Base-by-base conservation (phyloP, 2,888 invertebrate genomes). In the Anodontia alba region DNA sequence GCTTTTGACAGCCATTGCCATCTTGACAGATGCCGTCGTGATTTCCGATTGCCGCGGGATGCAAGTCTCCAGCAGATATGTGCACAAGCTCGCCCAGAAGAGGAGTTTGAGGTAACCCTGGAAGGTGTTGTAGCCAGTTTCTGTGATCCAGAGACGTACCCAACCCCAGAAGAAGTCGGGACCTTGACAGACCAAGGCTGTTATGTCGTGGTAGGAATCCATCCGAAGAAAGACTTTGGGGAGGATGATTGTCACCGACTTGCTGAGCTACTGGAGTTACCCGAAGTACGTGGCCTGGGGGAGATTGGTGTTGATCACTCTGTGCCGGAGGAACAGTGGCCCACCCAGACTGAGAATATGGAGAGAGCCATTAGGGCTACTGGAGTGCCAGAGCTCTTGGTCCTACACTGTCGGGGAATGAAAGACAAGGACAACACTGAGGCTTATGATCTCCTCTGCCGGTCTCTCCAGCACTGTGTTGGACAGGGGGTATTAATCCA, bases 1-100 rank as follows among this genome's bases (percentile, higher is more conserved):
- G 67, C 67, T 36, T 67, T 67, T 23, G 67, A 67, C 38, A 67
- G 67, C 29, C 67, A 67, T 23, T 67, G 36, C 23, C 67, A 67
- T 36, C 67, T 67, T 15, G 67, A 67, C 29, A n/a, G 67, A 38
- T 38, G 38, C n/a, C 36, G 36, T n/a, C 5, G 8, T 20, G 67
- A 38, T 10, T 42, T 67, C 38, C 5, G 23, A 3, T 38, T 67
- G 1, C 67, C 67, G 2, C 3, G 20, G n/a, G 12, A 3, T n/a
- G 42, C 67, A 3, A 67, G 42, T 20, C 36, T 67, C 5, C 38
- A 67, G 38, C n/a, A 42, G 23, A 42, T 67, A 5, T 42, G 36
- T 38, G n/a, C 7, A 5, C 33, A 67, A n/a, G 29, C 20, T 3
- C 33, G n/a, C 17, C 67, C 67, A 8, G 38, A 36, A 5, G 42